Evolutionary conservation across 2,888 invertebrate genomes (phyloP).

Genomic region (Diloba caeruleocephala): DNA sequence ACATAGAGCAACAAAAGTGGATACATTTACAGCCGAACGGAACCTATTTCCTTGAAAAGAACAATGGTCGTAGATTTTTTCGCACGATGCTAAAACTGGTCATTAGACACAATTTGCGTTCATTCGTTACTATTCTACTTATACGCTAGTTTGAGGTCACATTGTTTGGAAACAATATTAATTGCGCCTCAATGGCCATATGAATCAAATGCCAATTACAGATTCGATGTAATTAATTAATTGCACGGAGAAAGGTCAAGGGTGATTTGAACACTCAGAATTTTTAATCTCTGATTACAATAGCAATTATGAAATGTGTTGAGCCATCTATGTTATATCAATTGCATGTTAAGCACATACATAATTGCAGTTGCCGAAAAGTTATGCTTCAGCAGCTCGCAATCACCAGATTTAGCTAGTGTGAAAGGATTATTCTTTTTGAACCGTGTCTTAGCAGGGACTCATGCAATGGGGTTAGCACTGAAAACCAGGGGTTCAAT

Average conservation of each 20-base stretch:
- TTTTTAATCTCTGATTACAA: constrained; percentile 14
- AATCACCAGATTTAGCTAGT: constrained; percentile 22
- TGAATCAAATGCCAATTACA: constrained; percentile 55
- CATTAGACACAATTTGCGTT: constrained; percentile 76
- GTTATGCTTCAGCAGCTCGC: constrained; percentile 11
- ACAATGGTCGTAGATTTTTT: constrained; percentile 77
- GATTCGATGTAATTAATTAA: constrained; percentile 48
- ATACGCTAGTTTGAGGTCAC: constrained; percentile 59
- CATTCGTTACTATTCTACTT: constrained; percentile 67
- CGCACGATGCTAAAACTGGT: constrained; percentile 74
- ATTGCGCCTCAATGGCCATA: constrained; percentile 58
- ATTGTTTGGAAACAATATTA: constrained; percentile 65
- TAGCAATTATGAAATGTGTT: constrained; percentile 25
- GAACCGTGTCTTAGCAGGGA: constrained; percentile 3
- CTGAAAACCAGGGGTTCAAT: too few species aligned
- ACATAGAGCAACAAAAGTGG: constrained; percentile 18
- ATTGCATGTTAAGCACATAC: constrained; percentile 38
- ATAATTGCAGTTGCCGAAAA: constrained; percentile 20
- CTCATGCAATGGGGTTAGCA: constrained; percentile 28
- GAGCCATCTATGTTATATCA: constrained; percentile 26
- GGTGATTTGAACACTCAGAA: constrained; percentile 18
- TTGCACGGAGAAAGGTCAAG: constrained; percentile 44
- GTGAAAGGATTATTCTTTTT: constrained; percentile 12
- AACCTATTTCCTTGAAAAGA: constrained; percentile 66
- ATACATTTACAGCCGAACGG: constrained; percentile 38